Evolutionary conservation across 2,797 vertebrate genomes (phyloP), one percentile per base, ranked within the genome.

Genomic region (Takifugu ocellatus): DNA sequence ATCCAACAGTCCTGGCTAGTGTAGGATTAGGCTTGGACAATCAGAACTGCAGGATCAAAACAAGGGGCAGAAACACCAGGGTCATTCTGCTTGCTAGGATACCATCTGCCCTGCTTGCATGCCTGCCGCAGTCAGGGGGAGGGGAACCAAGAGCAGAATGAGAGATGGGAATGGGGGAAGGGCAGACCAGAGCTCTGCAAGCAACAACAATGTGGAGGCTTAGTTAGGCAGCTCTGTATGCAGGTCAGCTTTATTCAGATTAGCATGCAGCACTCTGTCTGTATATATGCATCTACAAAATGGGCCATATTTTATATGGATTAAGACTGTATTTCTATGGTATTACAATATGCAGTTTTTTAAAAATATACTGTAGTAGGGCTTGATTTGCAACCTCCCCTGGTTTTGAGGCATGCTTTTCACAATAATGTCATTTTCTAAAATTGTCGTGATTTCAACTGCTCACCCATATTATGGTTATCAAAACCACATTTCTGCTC

Each of bases 11-110:
- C 92, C 87, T 68, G 83, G 84, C 85, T 93, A 93, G 91, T 93
- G 88, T 92, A 88, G 91, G 93, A 92, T 94, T 93, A 93, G 92
- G 90, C 74, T 90, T 89, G 93, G 93, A 94, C 92, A 93, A 93
- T 94, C 92, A 91, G 90, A 93, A 90, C 90, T 89, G 91, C 90
- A 86, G 90, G 92, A 93, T 93, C 93, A 92, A 92, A 93, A 94
- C 91, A 92, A 93, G 92, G 92, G 92, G 92, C 92, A 92, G 91
- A 90, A 93, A 93, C 90, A 88, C 89, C 84, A 89, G 93, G 93
- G 93, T 94, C 94, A 95, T 92, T 90, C 85, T 88, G 84, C 87
- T 88, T 87, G 87, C 87, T 87, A 92, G 89, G 92, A 93, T 93
- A 93, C 95, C 95, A 95, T 96, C 93, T 96, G 94, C 84, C 84